These are phyloP conservation scores for Semaprochilodus insignis DNA, from an alignment of 2,797 vertebrate genomes.

Conservation along the genomic window DNA sequence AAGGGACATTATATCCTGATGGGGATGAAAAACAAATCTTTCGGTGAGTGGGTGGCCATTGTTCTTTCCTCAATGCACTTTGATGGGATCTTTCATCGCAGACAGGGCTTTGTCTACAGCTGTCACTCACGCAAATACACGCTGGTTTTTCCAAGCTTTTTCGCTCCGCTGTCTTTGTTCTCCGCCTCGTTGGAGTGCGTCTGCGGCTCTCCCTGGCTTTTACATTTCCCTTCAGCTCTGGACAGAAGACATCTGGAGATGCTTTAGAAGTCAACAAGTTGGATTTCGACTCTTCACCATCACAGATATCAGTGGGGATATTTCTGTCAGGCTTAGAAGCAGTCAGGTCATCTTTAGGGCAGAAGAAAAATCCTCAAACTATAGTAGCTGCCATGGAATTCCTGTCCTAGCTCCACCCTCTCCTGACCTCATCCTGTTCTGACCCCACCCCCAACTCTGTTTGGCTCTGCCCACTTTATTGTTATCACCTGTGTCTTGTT, in stretches of 20 bases:
- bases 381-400: too few relatives aligned
- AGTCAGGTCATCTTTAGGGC: background rate
- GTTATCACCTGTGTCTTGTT: too few relatives aligned
- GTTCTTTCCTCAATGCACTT: constrained; percentile 37
- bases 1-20: constrained; percentile 33
- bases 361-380: background rate
- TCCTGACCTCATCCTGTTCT: too few relatives aligned
- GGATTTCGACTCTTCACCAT: background rate
- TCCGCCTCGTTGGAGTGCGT: constrained; percentile 16
- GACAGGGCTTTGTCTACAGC: constrained; percentile 38
- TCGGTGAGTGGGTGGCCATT: constrained; percentile 51
- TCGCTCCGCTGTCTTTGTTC: constrained; percentile 14
- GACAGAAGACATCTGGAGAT: background rate
- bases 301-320: too few relatives aligned
- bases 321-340: too few relatives aligned
- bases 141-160: constrained; percentile 29
- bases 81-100: constrained; percentile 50
- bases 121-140: constrained; percentile 6
- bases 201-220: background rate
- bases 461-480: too few relatives aligned
- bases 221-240: background rate
- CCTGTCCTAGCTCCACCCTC: background rate
- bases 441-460: too few relatives aligned
- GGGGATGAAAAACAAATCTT: constrained; percentile 1
- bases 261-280: background rate